A percentile compares a stretch with the other conserved stretches of the same genome.
phyloP scores from a whole-genome alignment of 1,140 invertebrate genomes.

The Aradophagus sp. region DNA sequence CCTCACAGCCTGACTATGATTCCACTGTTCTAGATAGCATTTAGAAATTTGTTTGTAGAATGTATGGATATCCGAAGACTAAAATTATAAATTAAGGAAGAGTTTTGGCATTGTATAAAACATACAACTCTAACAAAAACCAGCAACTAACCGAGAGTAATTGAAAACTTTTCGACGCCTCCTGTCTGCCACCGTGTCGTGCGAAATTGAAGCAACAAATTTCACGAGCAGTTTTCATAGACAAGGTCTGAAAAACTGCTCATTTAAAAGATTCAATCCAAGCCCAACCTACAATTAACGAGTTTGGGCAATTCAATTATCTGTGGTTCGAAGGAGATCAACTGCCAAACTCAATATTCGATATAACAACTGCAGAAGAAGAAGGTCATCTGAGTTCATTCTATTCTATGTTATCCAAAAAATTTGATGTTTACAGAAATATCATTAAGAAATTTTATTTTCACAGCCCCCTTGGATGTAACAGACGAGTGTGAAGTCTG shows the following conservation, averaged over 20 bases:
- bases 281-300: constrained; percentile 4
- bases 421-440: too few species aligned
- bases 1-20: constrained; percentile 7
- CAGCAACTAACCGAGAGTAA: constrained; percentile 15
- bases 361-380: too few species aligned
- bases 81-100: constrained; percentile 10
- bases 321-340: too few species aligned
- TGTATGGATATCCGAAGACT: constrained; percentile 10
- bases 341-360: too few species aligned
- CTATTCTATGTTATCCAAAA: too few species aligned
- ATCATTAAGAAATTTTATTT: too few species aligned
- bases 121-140: constrained; percentile 2
- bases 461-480: too few species aligned
- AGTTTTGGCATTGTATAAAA: constrained; percentile 12
- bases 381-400: too few species aligned
- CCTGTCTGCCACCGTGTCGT: constrained; percentile 46
- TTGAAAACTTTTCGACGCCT: constrained; percentile 46
- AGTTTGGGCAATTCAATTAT: too few species aligned
- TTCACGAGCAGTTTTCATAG: constrained; percentile 30
- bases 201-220: constrained; percentile 39
- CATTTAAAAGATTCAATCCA: constrained; percentile 3
- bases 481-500: too few species aligned
- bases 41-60: constrained; percentile 16
- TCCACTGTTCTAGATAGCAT: background rate
- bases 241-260: constrained; percentile 28